Conservation (phyloP, 2,113 vertebrate species). For the Nothobranchius kuhntae region DNA sequence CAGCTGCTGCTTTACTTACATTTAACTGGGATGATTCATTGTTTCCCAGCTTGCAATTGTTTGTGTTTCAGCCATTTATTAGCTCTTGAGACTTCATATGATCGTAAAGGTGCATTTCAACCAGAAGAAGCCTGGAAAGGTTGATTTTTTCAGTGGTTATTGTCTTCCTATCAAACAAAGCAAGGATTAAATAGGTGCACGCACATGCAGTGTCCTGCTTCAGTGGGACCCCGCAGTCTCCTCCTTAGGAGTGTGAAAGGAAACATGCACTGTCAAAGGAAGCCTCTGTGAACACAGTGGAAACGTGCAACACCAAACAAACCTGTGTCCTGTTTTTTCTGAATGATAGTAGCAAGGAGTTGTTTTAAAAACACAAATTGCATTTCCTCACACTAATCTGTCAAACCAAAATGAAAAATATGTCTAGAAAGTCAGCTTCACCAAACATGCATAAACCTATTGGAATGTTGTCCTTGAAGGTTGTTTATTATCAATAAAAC, state of each 20-base stretch:
- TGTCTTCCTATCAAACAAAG: too few species aligned
- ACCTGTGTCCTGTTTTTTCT: slow-evolving; percentile 23
- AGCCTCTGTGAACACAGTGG: slow-evolving; percentile 20
- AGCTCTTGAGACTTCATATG: background rate
- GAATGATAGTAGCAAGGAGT: background rate
- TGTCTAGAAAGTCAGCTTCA: too few species aligned
- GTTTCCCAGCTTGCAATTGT: background rate
- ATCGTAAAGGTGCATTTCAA: background rate
- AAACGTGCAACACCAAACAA: slow-evolving; percentile 35
- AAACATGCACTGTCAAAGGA: slow-evolving; percentile 36
- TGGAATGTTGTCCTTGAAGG: too few species aligned
- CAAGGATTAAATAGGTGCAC: background rate
- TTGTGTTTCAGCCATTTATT: background rate
- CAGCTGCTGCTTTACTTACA: too few species aligned
- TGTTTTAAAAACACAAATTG: background rate
- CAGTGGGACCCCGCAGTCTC: slow-evolving; percentile 6
- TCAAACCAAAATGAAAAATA: too few species aligned
- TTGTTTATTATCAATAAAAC: too few species aligned
- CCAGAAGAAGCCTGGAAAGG: background rate
- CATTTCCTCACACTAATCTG: background rate
- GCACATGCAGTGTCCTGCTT: slow-evolving; percentile 1
- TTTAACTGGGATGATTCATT: background rate
- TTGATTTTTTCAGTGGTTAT: background rate
- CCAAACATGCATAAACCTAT: background rate
- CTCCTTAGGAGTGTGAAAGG: slow-evolving; percentile 39